These are phyloP conservation scores for Sebastes schlegelii DNA, from an alignment of 2,113 vertebrate species.

Conservation along the genomic window DNA sequence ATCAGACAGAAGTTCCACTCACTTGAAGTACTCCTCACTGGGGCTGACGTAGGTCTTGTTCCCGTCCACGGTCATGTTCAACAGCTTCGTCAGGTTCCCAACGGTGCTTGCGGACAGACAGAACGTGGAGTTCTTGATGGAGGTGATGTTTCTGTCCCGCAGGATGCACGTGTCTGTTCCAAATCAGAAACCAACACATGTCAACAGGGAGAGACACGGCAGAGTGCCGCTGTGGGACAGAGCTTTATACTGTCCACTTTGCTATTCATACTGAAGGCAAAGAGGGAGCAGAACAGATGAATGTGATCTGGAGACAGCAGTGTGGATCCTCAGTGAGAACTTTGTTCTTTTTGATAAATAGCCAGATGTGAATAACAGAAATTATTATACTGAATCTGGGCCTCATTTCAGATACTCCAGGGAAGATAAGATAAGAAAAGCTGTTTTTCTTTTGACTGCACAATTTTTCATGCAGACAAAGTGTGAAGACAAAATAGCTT, in stretches of 20 bases:
- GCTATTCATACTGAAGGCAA: background rate
- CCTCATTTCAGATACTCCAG: background rate
- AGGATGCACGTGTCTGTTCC: conserved; percentile 92
- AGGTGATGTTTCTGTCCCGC: conserved; percentile 89
- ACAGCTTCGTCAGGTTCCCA: conserved; percentile 90
- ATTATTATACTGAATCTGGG: background rate
- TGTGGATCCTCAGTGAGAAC: background rate
- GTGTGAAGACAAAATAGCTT: background rate
- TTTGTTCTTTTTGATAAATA: too few relatives aligned
- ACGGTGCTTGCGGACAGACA: conserved; percentile 92
- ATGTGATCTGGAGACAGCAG: conserved; percentile 14
- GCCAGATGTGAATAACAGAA: background rate
- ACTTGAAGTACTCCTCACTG: conserved; percentile 99
- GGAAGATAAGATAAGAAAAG: conserved; percentile 3
- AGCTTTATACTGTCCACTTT: conserved; percentile 27
- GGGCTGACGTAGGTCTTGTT: conserved; percentile 97
- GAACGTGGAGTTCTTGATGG: conserved; percentile 94
- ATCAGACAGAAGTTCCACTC: conserved; percentile 72
- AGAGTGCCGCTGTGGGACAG: conserved; percentile 34
- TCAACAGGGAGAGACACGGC: conserved; percentile 42
- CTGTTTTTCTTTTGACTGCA: background rate
- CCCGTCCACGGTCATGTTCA: conserved; percentile 87
- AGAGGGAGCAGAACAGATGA: conserved; percentile 17
- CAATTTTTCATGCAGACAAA: conserved; percentile 1
- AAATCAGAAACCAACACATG: conserved; percentile 68